Evolutionary conservation across 2,797 vertebrate genomes (phyloP).

Genomic region (Gambusia yucatana): DNA sequence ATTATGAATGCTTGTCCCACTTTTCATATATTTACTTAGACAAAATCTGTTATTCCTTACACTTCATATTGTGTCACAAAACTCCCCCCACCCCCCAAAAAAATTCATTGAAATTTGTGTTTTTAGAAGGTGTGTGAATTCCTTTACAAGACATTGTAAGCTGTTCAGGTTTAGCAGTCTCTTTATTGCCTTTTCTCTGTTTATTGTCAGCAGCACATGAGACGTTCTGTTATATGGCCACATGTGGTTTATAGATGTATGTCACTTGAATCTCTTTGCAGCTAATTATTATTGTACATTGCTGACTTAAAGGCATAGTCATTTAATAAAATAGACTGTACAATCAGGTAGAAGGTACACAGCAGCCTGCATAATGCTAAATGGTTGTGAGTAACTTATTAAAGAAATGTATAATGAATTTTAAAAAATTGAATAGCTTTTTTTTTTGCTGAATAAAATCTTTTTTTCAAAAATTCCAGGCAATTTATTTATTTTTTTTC

Average conservation of each 20-base stretch:
- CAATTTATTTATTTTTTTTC: neutral
- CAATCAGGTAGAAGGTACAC: constrained; percentile 27
- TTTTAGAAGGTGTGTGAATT: neutral
- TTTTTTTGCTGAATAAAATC: constrained; percentile 57
- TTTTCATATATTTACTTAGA: neutral
- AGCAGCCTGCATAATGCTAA: constrained; percentile 12
- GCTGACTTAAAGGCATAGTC: constrained; percentile 34
- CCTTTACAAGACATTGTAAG: neutral
- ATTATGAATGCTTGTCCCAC: neutral
- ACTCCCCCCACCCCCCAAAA: neutral
- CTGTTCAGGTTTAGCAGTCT: constrained; percentile 18
- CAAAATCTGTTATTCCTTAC: neutral
- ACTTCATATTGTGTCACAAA: neutral
- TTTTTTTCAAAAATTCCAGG: constrained; percentile 42
- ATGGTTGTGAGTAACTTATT: constrained; percentile 43
- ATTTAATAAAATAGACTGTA: constrained; percentile 22
- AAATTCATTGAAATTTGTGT: neutral
- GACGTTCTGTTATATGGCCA: constrained; percentile 25
- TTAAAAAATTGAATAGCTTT: constrained; percentile 43
- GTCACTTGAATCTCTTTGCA: constrained; percentile 30
- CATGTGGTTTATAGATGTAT: constrained; percentile 15
- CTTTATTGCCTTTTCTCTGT: constrained; percentile 24
- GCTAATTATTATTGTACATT: constrained; percentile 31
- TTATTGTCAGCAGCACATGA: constrained; percentile 35
- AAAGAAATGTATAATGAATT: constrained; percentile 16